Conservation (phyloP, 2,113 vertebrate genomes). For the Gila orcuttii region DNA sequence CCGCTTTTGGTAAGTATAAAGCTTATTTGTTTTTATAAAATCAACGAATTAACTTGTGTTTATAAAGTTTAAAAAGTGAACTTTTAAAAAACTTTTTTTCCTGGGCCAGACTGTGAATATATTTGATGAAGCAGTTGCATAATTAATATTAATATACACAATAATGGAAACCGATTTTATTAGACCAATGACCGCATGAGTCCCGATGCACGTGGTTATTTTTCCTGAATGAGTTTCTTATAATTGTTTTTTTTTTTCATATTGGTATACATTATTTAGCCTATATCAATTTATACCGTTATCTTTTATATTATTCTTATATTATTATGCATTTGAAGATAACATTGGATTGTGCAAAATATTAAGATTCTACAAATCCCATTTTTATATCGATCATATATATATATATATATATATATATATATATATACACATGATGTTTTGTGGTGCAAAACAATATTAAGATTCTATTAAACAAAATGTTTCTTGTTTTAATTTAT, state of each 20-base stretch:
- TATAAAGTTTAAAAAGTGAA: background rate
- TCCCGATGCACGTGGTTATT: background rate
- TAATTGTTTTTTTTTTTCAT: background rate
- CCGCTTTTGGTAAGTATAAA: conserved; percentile 70
- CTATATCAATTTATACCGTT: background rate
- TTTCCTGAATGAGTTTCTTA: too few species aligned
- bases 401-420: too few species aligned
- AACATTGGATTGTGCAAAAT: background rate
- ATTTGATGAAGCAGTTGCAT: background rate
- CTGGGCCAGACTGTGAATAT: too few species aligned
- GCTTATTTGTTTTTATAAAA: background rate
- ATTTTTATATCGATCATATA: too few species aligned
- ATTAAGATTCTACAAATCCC: background rate
- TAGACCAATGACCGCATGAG: background rate
- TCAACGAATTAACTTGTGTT: background rate
- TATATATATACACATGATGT: background rate
- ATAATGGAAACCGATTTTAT: background rate
- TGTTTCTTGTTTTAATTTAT: background rate
- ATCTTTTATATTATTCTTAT: background rate
- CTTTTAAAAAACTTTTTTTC: background rate
- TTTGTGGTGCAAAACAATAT: background rate
- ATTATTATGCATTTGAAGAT: background rate
- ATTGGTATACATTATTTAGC: background rate
- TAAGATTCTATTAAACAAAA: background rate
- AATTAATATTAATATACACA: background rate